Base-by-base conservation (phyloP, 1,140 invertebrate genomes). In the Aphelenchoides besseyi region DNA sequence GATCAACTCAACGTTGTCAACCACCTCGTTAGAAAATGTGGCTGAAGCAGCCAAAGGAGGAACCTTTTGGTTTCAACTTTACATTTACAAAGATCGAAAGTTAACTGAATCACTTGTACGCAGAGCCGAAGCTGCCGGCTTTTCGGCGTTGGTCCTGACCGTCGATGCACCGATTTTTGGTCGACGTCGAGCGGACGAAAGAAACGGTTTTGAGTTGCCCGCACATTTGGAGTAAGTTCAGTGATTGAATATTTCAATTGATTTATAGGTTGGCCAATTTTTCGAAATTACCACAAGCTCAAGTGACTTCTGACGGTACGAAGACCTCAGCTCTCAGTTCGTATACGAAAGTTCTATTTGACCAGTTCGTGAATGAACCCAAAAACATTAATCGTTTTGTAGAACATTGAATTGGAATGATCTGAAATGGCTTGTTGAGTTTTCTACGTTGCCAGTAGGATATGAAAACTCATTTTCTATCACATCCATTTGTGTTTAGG, bases 111-210 rank as follows among this genome's bases (percentile, higher is more conserved):
- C 89, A 74, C 86, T 96, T 59, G 89, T 96, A 1, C 76, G 85
- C 70, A 88, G 93, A 75, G 93, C 92, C 0, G 92, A 95, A 85
- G 88, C 86, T 68, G 89, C 90, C n/a, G 92, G 92, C 26, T 96
- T 90, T 80, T 90, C 91, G 85, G 94, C 93, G 1, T 85, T 97
- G 0, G 92, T 92, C 0, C 81, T 97, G 0, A 97, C 94, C 0
- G 90, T 96, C 0, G 94, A 97, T 85, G 91, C 92, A 1, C 92
- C 92, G 0, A 79, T 91, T 1, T 92, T 95, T 85, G 94, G 94
- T 0, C 86, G 90, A 26, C 86, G 93, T 59, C 87, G 90, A 48
- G 89, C 89, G 0, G 93, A 96, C 86, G 85, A 90, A 0, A 88
- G 89, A 71, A 95, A 96, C 84, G 90, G 91, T 83, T 96, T 96